Evolutionary conservation across 1,140 invertebrate genomes (phyloP), one percentile per base, ranked within the genome.

Genomic region (Thaumetopoea pityocampa): DNA sequence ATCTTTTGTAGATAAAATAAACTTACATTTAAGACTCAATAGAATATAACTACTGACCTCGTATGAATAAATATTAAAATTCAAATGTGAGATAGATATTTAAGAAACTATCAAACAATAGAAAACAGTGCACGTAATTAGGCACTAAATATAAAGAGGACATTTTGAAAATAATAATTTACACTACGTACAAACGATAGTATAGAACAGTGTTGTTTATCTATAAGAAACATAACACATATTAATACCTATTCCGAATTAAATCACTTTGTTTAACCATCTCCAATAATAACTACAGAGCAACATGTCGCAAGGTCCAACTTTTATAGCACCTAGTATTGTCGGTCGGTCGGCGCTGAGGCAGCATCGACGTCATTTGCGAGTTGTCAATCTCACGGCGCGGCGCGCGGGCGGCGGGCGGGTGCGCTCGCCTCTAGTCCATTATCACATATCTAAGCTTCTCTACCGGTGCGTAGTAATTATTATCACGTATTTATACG

Each of bases 261-360:
- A 58, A 70, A 70, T 77, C 74, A 79, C 72, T 70, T 71, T 63
- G 48, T 66, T 63, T 64, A 70, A 73, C 74, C 68, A 70, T 56
- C 59, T 69, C 58, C 64, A 63, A 62, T 69, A 71, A 71, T 63
- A 77, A 74, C 61, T 77, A 73, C 51, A 70, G n/a, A n/a, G 55
- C 56, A 73, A 68, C 60, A 51, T 70, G 60, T 70, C 58, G 73
- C 67, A 71, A 77, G 70, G 71, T 80, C 69, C 73, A 73, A 76
- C 69, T 66, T 65, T 65, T 63, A 67, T 80, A 82, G 78, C 78
- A 82, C 78, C 78, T 82, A 80, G 70, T 80, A 83, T 83, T 83
- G 79, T 82, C 78, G 76, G 67, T 76, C 77, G 53, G 74, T 78
- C 71, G 70, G 60, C 59, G 65, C 58, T 43, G 15, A 37, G 42